These are phyloP conservation scores for Barnardius zonarius DNA, from an alignment of 2,113 vertebrate genomes.

Conservation along the genomic window DNA sequence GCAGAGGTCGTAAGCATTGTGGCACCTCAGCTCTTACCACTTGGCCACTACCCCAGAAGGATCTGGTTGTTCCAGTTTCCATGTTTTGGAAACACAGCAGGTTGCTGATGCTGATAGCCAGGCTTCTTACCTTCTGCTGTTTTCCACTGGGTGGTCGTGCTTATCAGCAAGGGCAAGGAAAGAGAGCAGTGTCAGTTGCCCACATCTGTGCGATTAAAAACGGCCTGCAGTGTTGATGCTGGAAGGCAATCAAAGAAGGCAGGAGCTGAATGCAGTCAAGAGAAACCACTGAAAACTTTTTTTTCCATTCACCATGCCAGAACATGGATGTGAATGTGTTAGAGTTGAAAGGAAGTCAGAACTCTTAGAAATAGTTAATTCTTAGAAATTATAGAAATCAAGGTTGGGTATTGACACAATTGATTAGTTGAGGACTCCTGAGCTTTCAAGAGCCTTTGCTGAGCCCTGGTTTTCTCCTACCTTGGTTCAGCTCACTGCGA, in stretches of 20 bases:
- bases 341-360: neutral
- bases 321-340: neutral
- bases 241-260: neutral
- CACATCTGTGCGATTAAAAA: neutral
- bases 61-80: neutral
- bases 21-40: neutral
- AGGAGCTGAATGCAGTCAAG: neutral
- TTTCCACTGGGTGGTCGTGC: neutral
- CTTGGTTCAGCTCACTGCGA: neutral
- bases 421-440: neutral
- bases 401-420: neutral
- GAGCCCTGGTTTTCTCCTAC: neutral
- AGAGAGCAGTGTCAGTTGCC: neutral
- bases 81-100: neutral
- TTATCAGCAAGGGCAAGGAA: accelerated
- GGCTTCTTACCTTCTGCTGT: neutral
- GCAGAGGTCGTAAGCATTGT: neutral
- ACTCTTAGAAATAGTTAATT: neutral
- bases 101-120: neutral
- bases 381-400: neutral
- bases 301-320: neutral
- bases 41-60: accelerated
- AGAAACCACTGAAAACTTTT: neutral
- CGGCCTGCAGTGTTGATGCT: accelerated
- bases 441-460: neutral